Evolutionary conservation across 2,888 invertebrate species (phyloP), one percentile per base, ranked within the genome.

Genomic region (Ypsolopha scabrella): DNA sequence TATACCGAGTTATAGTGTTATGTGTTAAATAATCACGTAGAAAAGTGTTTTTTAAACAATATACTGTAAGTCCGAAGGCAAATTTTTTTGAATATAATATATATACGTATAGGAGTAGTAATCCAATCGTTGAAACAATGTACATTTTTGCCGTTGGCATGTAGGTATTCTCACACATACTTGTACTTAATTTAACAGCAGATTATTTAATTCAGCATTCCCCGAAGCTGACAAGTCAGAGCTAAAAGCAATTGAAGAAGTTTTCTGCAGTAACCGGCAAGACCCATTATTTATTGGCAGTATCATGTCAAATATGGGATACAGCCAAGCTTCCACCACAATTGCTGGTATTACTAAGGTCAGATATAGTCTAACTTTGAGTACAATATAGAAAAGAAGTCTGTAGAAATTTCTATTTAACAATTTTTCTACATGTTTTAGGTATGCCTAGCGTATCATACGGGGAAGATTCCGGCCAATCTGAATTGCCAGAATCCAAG

Each of bases 391-490:
- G 24, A 24, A 4, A 24, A 24, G 2, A 24, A 4, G 24, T 4
- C 24, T 24, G 24, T 24, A 24, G 4, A 24, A 24, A 24, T 2
- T 24, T 24, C 24, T 24, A 24, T 4, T 24, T 4, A 4, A 4
- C 43, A 13, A 47, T 2, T 33, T 9, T 47, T 47, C 9, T 39
- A 3, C n/a, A 6, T 39, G 39, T 10, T 11, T 6, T 87, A 82
- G 82, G 75, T 82, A 0, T 55, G 80, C 9, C 79, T 94, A 41
- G 90, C 91, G 0, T 93, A 93, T 80, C 91, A 93, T 61, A 80
- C 80, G 13, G 90, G 91, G 0, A 58, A 77, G 7, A 82, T 95
- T 50, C 92, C 94, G 0, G 90, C 90, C 0, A 95, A 94, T 72
- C 75, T 95, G n/a, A 90, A 95, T 68, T 93, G 83, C 65, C 75